Base-by-base conservation (phyloP, 1,140 invertebrate species). In the Berghia stephanieae region DNA sequence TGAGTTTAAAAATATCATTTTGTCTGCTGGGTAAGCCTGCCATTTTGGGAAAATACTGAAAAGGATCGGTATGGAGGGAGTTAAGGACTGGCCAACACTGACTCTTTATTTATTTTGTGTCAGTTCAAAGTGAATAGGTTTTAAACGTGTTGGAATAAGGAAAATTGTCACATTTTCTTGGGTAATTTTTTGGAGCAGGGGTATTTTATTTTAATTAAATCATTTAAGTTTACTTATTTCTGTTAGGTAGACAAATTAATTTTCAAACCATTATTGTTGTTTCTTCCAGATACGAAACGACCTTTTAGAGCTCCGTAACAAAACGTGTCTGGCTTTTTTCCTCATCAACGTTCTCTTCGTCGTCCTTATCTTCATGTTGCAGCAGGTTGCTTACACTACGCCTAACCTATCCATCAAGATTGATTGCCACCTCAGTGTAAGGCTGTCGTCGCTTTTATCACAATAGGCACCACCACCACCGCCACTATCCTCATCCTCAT, bases 291-390 rank as follows among this genome's bases (percentile, higher is more conserved):
- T 83, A 4, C 93, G 94, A 85, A 90, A 91, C 87, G 95, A 96
- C 90, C 92, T 98, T 86, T 95, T 95, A 92, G 96, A 97, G 87
- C 92, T 98, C 83, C 92, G 97, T 88, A 96, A 98, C 91, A 94
- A 94, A 87, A 95, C 95, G 1, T 88, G 85, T 69, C 78, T 88
- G 27, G 81, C 82, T 13, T 88, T 88, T 73, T 83, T 87, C 38
- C 79, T 88, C 18, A 83, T 88, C 36, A 88, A 88, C 69, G 83
- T 81, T 5, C 75, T 88, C 1, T 88, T 86, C 77, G 82, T 88
- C 43, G 84, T 86, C n/a, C 79, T 88, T 10, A 83, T 87, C 21
- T 87, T 75, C 66, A 79, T 69, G 21, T 43, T 79, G 24, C 66
- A 69, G 46, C 46, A 70, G 16, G 78, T 76, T 13, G 57, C 78